These are phyloP conservation scores for Megamerina dolium DNA, from an alignment of 2,888 invertebrate species.

Conservation along the genomic window DNA sequence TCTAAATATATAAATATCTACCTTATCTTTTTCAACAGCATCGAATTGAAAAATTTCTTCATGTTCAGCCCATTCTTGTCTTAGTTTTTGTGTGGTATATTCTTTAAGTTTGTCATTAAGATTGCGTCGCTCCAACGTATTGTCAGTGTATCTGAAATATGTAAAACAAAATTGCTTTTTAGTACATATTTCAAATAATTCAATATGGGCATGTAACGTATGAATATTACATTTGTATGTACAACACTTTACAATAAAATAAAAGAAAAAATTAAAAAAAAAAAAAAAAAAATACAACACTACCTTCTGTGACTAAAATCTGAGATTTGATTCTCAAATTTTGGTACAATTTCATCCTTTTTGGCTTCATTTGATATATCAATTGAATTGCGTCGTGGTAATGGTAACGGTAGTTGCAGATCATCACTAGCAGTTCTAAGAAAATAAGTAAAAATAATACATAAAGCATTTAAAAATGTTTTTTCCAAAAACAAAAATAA, in stretches of 20 bases:
- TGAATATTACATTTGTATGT: too few relatives aligned
- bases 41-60: slow-evolving; percentile 47
- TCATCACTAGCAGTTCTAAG: slow-evolving; percentile 50
- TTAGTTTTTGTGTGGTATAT: slow-evolving; percentile 48
- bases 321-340: slow-evolving; percentile 63
- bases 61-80: slow-evolving; percentile 50
- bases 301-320: slow-evolving; percentile 52
- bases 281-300: slow-evolving; percentile 12
- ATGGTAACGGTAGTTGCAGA: slow-evolving; percentile 52
- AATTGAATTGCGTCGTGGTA: slow-evolving; percentile 58
- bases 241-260: too few relatives aligned
- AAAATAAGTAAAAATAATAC: slow-evolving; percentile 13
- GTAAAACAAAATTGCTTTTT: too few relatives aligned
- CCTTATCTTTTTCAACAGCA: slow-evolving; percentile 29
- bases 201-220: too few relatives aligned
- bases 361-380: slow-evolving; percentile 54
- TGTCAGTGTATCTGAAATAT: slow-evolving; percentile 60
- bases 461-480: slow-evolving; percentile 1
- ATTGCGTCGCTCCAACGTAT: slow-evolving; percentile 42
- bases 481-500: too few relatives aligned
- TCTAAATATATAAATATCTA: too few relatives aligned
- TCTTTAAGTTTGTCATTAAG: slow-evolving; percentile 41
- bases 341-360: slow-evolving; percentile 37
- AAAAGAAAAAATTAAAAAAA: too few relatives aligned
- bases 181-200: too few relatives aligned